These are phyloP conservation scores for Lamproptera curius DNA, from an alignment of 2,888 invertebrate genomes.

Conservation along the genomic window DNA sequence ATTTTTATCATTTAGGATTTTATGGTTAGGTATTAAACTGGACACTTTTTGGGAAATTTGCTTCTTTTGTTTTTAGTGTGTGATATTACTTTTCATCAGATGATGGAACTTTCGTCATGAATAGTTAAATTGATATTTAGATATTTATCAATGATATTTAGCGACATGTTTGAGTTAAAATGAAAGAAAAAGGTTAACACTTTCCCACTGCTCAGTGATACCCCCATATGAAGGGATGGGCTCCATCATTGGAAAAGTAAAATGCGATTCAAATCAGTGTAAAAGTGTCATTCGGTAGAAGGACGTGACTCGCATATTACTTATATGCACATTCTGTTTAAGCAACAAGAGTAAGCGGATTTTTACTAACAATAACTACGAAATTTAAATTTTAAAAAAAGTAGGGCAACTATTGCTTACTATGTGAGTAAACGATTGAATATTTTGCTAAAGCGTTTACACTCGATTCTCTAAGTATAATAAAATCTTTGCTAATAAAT, in stretches of 20 bases:
- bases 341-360: constrained; percentile 17
- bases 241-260: constrained; percentile 56
- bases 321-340: constrained; percentile 24
- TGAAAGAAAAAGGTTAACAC: too few species aligned
- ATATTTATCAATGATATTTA: too few species aligned
- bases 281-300: constrained; percentile 48
- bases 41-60: too few species aligned
- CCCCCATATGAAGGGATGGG: constrained; percentile 62
- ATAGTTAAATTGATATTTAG: too few species aligned
- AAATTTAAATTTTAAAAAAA: not conserved
- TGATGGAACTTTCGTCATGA: too few species aligned
- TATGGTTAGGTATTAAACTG: too few species aligned
- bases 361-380: not conserved
- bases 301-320: constrained; percentile 62
- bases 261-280: constrained; percentile 63
- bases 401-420: not conserved
- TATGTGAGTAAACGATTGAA: not conserved
- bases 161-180: too few species aligned
- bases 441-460: not conserved
- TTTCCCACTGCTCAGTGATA: constrained; percentile 25
- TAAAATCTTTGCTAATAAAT: too few species aligned
- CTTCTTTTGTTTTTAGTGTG: too few species aligned
- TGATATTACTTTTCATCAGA: too few species aligned
- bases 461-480: not conserved
- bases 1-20: too few species aligned